phyloP scores from a whole-genome alignment of 2,888 invertebrate genomes.

The Drosophila falleni region DNA sequence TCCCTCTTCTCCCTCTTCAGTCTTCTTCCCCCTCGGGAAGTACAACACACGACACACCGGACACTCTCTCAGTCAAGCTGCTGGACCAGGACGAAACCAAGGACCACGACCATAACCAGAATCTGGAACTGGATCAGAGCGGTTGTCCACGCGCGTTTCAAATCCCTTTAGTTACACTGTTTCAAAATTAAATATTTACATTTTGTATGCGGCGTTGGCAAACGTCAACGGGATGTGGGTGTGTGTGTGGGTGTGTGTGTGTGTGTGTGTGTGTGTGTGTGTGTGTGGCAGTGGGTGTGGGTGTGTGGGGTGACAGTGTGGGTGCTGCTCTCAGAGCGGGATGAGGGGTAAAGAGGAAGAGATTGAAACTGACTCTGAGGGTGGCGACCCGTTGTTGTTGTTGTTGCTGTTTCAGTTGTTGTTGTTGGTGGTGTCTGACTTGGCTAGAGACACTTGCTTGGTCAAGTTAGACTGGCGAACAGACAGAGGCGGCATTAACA shows the following conservation, averaged over 20 bases:
- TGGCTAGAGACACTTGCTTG: constrained; percentile 26
- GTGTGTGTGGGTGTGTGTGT: constrained; percentile 9
- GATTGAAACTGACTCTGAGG: constrained; percentile 13
- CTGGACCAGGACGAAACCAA: constrained; percentile 1
- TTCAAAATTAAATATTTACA: constrained; percentile 84
- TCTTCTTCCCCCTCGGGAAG: not conserved
- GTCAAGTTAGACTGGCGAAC: constrained; percentile 12
- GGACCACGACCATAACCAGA: not conserved
- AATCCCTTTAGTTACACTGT: constrained; percentile 83
- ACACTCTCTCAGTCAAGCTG: constrained; percentile 24
- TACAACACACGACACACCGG: constrained; percentile 20
- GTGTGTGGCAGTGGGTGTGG: not conserved
- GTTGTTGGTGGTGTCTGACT: constrained; percentile 34
- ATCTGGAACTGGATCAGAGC: not conserved
- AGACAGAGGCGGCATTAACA: constrained; percentile 19
- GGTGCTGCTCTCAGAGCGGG: not conserved
- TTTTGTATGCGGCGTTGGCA: constrained; percentile 60
- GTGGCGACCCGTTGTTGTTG: constrained; percentile 12
- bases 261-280: constrained; percentile 10
- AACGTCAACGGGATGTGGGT: constrained; percentile 30
- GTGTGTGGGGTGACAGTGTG: constrained; percentile 3
- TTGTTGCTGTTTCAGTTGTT: not conserved
- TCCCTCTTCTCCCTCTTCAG: not conserved
- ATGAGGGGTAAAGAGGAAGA: not conserved
- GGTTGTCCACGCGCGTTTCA: constrained; percentile 75